phyloP scores from a whole-genome alignment of 2,113 vertebrate species.

The Coptodon bakossiorum region DNA sequence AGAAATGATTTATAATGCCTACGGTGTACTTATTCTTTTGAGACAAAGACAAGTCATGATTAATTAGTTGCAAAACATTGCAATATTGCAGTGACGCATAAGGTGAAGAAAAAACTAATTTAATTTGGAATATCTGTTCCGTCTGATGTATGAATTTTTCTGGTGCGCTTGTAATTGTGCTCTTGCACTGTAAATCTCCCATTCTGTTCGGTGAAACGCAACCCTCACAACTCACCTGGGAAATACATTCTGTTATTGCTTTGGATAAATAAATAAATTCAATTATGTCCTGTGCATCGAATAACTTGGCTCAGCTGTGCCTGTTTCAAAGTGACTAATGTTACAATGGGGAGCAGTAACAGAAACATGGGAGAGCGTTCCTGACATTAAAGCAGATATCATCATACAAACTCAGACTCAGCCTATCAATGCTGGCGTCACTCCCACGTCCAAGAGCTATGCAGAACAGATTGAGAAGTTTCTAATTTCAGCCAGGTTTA shows the following conservation, averaged over 20 bases:
- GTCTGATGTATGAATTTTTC: conserved; percentile 6
- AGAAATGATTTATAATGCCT: conserved; percentile 32
- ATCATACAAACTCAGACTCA: conserved; percentile 17
- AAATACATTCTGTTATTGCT: conserved; percentile 52
- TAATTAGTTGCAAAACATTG: conserved; percentile 45
- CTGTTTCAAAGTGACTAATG: conserved; percentile 41
- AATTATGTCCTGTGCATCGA: conserved; percentile 41
- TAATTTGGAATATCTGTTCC: not conserved
- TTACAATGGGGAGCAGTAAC: conserved; percentile 15
- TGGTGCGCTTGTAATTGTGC: conserved; percentile 15
- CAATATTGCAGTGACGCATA: conserved; percentile 10
- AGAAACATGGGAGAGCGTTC: conserved; percentile 9
- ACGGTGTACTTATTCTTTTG: conserved; percentile 34
- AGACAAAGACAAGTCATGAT: conserved; percentile 42
- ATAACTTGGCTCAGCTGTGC: conserved; percentile 4
- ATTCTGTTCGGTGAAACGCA: conserved; percentile 16
- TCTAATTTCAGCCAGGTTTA: conserved; percentile 54
- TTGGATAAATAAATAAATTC: conserved; percentile 59
- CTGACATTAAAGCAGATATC: conserved; percentile 53
- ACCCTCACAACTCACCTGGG: conserved; percentile 36
- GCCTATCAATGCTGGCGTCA: conserved; percentile 2
- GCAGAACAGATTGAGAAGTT: conserved; percentile 38
- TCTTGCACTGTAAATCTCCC: conserved; percentile 22
- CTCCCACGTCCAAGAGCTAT: not conserved
- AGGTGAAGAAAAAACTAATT: not conserved